phyloP scores from a whole-genome alignment of 2,888 invertebrate species.

The Brenthis hecate region DNA sequence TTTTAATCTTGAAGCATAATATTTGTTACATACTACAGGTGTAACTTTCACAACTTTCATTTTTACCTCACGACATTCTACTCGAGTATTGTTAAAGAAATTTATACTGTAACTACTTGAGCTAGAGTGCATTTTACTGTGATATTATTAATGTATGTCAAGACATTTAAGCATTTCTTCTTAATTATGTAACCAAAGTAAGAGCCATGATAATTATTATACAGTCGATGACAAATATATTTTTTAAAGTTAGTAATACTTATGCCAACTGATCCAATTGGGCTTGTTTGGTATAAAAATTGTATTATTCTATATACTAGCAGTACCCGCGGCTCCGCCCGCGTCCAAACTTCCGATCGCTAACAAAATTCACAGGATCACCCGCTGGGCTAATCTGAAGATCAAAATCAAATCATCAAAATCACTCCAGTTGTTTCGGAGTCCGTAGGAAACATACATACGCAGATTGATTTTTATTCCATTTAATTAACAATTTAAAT shows the following conservation, averaged over 20 bases:
- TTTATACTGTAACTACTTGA: neutral
- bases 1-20: neutral
- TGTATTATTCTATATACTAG: too few species aligned
- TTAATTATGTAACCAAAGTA: conserved; percentile 33
- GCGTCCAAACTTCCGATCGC: too few species aligned
- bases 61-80: conserved; percentile 49
- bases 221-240: conserved; percentile 22
- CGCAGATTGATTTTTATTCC: too few species aligned
- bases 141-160: conserved; percentile 23
- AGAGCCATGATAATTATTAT: conserved; percentile 29
- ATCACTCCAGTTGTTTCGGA: too few species aligned
- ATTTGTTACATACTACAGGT: conserved; percentile 20
- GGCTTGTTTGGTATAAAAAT: too few species aligned
- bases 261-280: too few species aligned
- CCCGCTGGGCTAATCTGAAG: too few species aligned
- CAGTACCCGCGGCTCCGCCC: too few species aligned
- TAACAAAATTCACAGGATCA: too few species aligned
- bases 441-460: too few species aligned
- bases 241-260: neutral
- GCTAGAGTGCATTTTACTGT: conserved; percentile 14
- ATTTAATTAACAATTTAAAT: too few species aligned
- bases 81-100: conserved; percentile 4
- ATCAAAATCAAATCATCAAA: too few species aligned
- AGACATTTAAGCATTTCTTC: conserved; percentile 31
- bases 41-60: conserved; percentile 65